Conservation (phyloP, 2,113 vertebrate genomes). For the Rhabdornis inornatus region DNA sequence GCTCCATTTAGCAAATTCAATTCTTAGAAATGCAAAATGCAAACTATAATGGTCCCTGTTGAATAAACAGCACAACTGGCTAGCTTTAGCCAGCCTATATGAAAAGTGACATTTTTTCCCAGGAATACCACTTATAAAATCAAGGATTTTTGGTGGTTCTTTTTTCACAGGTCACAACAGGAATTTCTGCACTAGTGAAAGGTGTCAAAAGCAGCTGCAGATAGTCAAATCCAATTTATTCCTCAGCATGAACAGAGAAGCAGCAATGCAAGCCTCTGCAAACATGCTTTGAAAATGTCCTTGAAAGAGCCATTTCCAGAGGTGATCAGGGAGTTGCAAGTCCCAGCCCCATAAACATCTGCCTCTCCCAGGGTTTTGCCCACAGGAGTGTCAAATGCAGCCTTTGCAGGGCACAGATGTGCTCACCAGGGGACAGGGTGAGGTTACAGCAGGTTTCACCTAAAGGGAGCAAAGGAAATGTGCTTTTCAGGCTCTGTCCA, state of each 20-base stretch:
- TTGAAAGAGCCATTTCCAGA: not conserved
- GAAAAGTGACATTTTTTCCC: not conserved
- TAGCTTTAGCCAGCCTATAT: not conserved
- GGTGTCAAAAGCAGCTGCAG: conserved; percentile 52
- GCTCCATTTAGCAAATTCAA: conserved; percentile 33
- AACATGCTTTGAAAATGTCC: not conserved
- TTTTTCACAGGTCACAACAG: not conserved
- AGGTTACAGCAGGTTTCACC: not conserved
- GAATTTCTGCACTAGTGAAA: conserved; percentile 20
- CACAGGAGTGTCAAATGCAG: not conserved
- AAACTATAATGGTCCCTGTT: not conserved
- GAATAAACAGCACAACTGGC: not conserved
- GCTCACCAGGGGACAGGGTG: not conserved
- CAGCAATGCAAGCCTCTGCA: conserved; percentile 11
- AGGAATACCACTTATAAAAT: not conserved
- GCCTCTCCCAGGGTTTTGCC: not conserved
- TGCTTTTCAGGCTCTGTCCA: not conserved
- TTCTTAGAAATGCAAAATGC: conserved; percentile 27
- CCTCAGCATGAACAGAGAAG: not conserved
- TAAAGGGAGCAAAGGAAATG: not conserved
- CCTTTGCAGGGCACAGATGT: not conserved
- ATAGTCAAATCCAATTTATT: conserved; percentile 46
- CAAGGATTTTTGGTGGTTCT: not conserved
- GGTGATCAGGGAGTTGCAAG: not conserved
- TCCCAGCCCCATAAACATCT: not conserved